Percentiles rank a stretch among this genome's conserved stretches.
Conservation (phyloP, 2,888 invertebrate genomes). For the Rhagophthalmus giganteus region DNA sequence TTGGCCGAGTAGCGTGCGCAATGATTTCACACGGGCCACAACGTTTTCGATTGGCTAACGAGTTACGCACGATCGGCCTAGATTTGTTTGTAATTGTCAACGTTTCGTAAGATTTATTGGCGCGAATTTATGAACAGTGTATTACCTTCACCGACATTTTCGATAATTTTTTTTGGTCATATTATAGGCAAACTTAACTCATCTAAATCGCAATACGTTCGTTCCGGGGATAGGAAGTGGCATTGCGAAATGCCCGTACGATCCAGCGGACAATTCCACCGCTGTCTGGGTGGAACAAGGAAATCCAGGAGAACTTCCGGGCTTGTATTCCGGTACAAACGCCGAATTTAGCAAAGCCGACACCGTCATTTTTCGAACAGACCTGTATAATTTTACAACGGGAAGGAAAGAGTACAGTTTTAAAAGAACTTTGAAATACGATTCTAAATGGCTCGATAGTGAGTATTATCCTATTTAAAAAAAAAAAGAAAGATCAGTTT, state of each 20-base stretch:
- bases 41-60: too few species aligned
- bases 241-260: slow-evolving; percentile 96
- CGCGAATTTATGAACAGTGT: too few species aligned
- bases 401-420: slow-evolving; percentile 84
- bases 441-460: slow-evolving; percentile 99
- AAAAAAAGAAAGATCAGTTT: background rate
- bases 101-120: too few species aligned
- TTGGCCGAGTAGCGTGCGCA: too few species aligned
- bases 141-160: background rate
- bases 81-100: too few species aligned
- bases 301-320: slow-evolving; percentile 89
- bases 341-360: slow-evolving; percentile 97
- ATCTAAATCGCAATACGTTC: slow-evolving; percentile 82
- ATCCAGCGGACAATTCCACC: slow-evolving; percentile 96
- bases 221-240: slow-evolving; percentile 92
- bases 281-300: slow-evolving; percentile 95
- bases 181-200: slow-evolving; percentile 85
- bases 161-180: background rate
- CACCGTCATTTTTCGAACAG: slow-evolving; percentile 95
- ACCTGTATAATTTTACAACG: slow-evolving; percentile 87
- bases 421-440: slow-evolving; percentile 94
- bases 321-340: slow-evolving; percentile 95
- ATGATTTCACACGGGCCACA: too few species aligned
- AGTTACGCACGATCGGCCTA: too few species aligned
- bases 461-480: slow-evolving; percentile 58